Evolutionary conservation across 2,888 invertebrate genomes (phyloP), one percentile per base, ranked within the genome.

Genomic region (Leucania comma): DNA sequence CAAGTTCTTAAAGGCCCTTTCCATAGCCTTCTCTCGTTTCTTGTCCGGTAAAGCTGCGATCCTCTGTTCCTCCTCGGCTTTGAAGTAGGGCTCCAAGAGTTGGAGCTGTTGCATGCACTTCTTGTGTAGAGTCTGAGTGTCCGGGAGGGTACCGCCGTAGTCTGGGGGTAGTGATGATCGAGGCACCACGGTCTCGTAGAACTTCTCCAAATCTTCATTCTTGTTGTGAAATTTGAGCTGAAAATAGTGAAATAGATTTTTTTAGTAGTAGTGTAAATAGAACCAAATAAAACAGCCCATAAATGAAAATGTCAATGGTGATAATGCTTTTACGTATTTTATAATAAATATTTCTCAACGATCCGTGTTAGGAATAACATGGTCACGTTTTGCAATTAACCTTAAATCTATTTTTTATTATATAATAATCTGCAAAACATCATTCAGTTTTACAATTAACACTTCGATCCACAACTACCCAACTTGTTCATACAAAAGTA

Each of bases 1-100:
- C 48, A 98, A 89, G 86, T 97, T 97, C 85, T 97, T 97, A 85
- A 98, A 98, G 10, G 97, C 97, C 53, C 97, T 97, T 80, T 97
- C 97, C 77, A 97, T 95, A 0, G 97, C 97, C 54, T 94, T 94
- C 10, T 94, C 94, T 9, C 93, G 75, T 63, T 95, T 95, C 78
- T 95, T 95, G 69, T 93, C 93, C 0, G 95, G 94, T 32, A 94
- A 77, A 2, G 94, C 95, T 0, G 89, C 89, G 63, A 92, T 83
- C 60, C 96, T 89, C 85, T 96, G 96, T 32, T 91, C 92, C 76
- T 96, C 95, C 70, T 96, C 96, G 20, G 91, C 91, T 29, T 87
- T 90, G 89, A 94, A 96, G 86, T 93, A 95, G 0, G 92, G 88
- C 53, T 94, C 93, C 73, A 95, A 32, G 0, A 86, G 66, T 54